Base-by-base conservation (phyloP, 2,797 vertebrate species). In the Setipinna tenuifilis region DNA sequence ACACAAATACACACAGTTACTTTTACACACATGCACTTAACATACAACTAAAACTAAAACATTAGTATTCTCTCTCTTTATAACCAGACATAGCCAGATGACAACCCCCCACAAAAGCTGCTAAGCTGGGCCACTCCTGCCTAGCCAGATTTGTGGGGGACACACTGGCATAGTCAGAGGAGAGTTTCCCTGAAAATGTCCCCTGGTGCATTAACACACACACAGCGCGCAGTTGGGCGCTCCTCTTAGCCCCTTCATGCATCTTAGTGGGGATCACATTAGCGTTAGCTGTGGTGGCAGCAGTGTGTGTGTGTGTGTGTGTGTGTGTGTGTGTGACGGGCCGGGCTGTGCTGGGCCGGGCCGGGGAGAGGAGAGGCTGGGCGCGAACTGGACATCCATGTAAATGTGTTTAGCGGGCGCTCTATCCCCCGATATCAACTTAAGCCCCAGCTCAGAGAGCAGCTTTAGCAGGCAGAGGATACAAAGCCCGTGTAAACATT, bases 401-500 rank as follows among this genome's bases (percentile, higher is more conserved):
- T 91, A 91, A 92, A 93, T 87, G 84, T 87, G 89, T 92, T 92
- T 93, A 92, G 92, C 84, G 91, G 93, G 92, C 89, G 17, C 71
- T 78, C 87, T 78, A 92, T 89, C 83, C 92, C 92, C 93, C 88
- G 83, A 93, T 93, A 92, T 93, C 91, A 92, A 89, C 91, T 92
- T 95, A 95, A 95, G 95, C 94, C 94, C 91, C 83, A 91, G 93
- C 94, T 93, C 90, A 89, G 91, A 93, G 92, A 95, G 95, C 93
- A 93, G 93, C 94, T 94, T 84, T 95, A 94, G 95, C 92, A 85
- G 88, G 83, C 44, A 85, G 91, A 90, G 92, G 93, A 94, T 94
- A 94, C 90, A 92, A 92, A 94, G 92, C 93, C 87, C 92, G 92
- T 95, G 94, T 94, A 94, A 95, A 95, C 93, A 95, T 93, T 91